phyloP scores from a whole-genome alignment of 1,140 invertebrate genomes.

The Pseudobourletiella spinata region DNA sequence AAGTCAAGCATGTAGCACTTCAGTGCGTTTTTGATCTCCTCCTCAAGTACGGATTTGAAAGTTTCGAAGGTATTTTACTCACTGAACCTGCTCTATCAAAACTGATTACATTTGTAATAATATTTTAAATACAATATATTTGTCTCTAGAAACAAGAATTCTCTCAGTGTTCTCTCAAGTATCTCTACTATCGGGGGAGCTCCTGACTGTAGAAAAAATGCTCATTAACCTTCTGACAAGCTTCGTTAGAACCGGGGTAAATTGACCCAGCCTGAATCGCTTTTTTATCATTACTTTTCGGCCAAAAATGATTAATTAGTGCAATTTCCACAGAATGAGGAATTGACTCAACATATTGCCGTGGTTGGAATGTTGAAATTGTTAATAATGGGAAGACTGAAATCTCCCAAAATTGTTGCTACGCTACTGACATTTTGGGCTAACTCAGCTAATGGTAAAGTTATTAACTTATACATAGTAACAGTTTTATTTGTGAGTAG shows the following conservation, averaged over 20 bases:
- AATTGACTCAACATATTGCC: background rate
- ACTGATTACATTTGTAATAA: no score
- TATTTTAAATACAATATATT: no score
- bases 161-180: background rate
- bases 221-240: background rate
- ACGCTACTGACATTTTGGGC: constrained; percentile 6
- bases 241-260: background rate
- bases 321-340: background rate
- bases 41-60: constrained; percentile 2
- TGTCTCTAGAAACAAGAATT: background rate
- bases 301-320: no score
- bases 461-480: background rate
- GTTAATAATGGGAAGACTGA: background rate
- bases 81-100: no score
- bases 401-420: constrained; percentile 3
- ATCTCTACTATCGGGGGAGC: background rate
- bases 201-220: background rate
- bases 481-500: background rate
- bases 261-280: no score
- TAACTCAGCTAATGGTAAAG: constrained; percentile 1
- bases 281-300: no score
- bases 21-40: constrained; percentile 8
- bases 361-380: constrained; percentile 2
- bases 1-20: background rate
- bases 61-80: constrained; percentile 4